Conservation (phyloP, 2,888 invertebrate genomes). For the Brenthis daphne region DNA sequence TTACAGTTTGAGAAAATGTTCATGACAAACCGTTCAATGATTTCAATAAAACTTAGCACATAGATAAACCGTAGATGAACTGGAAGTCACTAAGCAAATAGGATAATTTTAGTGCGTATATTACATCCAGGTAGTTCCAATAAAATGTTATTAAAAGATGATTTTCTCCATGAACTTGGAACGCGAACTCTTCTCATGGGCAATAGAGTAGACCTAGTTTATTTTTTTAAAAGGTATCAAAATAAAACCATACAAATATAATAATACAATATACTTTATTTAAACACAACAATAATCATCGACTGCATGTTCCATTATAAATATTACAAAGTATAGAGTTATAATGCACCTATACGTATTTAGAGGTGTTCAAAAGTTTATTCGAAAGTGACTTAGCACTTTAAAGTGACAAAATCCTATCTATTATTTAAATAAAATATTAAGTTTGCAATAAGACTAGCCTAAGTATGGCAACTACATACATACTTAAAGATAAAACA, state of each 20-base stretch:
- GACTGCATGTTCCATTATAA: constrained; percentile 24
- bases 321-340: constrained; percentile 11
- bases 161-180: no score
- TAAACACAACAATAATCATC: constrained; percentile 50
- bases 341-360: constrained; percentile 7
- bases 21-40: no score
- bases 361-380: constrained; percentile 3
- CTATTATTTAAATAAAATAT: neutral
- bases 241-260: constrained; percentile 26
- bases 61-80: no score
- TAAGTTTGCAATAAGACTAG: constrained; percentile 39
- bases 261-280: constrained; percentile 64
- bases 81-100: no score
- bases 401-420: neutral
- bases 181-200: no score
- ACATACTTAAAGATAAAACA: constrained; percentile 11
- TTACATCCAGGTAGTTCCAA: no score
- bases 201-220: no score
- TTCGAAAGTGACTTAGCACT: neutral
- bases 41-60: no score
- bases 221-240: neutral
- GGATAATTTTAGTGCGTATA: no score
- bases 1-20: no score
- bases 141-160: no score
- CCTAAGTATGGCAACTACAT: constrained; percentile 63